Evolutionary conservation across 35 echinoderm and acorn worm species (phyloP), one percentile per base, ranked within the genome.

Genomic region (Lytechinus variegatus): DNA sequence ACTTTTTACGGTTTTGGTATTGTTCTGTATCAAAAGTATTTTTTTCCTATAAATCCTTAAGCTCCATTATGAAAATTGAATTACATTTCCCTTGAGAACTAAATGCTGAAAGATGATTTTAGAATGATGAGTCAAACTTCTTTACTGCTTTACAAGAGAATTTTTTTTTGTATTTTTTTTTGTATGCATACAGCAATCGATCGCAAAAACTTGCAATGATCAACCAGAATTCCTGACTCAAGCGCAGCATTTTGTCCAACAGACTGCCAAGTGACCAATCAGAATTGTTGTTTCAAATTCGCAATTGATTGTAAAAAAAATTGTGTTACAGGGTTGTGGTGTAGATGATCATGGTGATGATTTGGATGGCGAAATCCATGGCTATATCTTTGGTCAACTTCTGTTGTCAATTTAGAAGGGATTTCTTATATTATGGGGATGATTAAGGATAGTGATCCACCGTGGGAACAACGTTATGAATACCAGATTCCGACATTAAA

Each of bases 401-500:
- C 88, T 90, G 88, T 44, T 90, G 29, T 54, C 52, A 90, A 90
- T 90, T 90, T 90, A 33, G 10, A 10, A 90, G 88, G 88, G 88
- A 90, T 90, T 90, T 90, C 88, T 13, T 29, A 90, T 90, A 90
- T 90, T 90, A 90, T 0, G 88, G 16, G 88, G 88, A 54, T 52
- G 88, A 90, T 90, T 90, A 90, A 12, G 29, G 10, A 21, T 44
- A 12, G 5, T 90, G 88, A 90, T 90, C 88, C 10, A 29, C 88
- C 88, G 88, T 90, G 88, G 16, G 88, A 90, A 90, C 88, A 54
- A 90, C 88, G n/a, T 79, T 79, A 79, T 79, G 66, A 79, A 79
- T 79, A 79, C 66, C 66, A 79, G 16, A 79, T 79, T 79, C 21
- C 10, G 13, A 58, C 4, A 24, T 79, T 5, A 24, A 79, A 79